These are phyloP conservation scores for Beaufortia kweichowensis DNA, from an alignment of 2,113 vertebrate genomes.

Conservation along the genomic window DNA sequence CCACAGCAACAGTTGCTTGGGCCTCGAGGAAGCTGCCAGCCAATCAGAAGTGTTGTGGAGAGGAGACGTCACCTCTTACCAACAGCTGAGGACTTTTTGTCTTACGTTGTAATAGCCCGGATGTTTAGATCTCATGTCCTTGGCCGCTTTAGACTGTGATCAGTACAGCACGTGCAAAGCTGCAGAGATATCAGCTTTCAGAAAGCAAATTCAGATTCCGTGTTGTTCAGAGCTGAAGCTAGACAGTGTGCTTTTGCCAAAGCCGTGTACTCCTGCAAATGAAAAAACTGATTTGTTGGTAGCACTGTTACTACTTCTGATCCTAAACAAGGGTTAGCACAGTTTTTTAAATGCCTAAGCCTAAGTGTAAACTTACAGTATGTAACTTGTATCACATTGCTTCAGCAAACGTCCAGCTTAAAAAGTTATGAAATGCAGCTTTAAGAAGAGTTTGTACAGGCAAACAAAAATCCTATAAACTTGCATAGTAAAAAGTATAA, in stretches of 20 bases:
- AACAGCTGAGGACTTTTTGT: conserved; percentile 12
- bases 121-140: conserved; percentile 11
- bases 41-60: background rate
- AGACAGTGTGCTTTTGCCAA: too few species aligned
- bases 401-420: too few species aligned
- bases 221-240: too few species aligned
- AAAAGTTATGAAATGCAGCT: too few species aligned
- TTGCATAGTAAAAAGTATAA: too few species aligned
- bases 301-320: background rate
- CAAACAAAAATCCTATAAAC: too few species aligned
- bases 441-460: too few species aligned
- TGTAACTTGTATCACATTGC: too few species aligned
- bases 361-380: too few species aligned
- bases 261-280: background rate
- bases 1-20: conserved; percentile 20
- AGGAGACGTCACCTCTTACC: conserved; percentile 14
- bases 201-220: background rate
- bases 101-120: background rate
- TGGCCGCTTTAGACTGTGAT: conserved; percentile 18
- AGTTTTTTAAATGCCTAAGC: too few species aligned
- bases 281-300: background rate
- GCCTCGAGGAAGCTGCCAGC: background rate
- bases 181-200: background rate
- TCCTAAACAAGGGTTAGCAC: too few species aligned
- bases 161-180: background rate